Evolutionary conservation across 2,113 vertebrate species (phyloP).

Genomic region (Toxostoma redivivum): DNA sequence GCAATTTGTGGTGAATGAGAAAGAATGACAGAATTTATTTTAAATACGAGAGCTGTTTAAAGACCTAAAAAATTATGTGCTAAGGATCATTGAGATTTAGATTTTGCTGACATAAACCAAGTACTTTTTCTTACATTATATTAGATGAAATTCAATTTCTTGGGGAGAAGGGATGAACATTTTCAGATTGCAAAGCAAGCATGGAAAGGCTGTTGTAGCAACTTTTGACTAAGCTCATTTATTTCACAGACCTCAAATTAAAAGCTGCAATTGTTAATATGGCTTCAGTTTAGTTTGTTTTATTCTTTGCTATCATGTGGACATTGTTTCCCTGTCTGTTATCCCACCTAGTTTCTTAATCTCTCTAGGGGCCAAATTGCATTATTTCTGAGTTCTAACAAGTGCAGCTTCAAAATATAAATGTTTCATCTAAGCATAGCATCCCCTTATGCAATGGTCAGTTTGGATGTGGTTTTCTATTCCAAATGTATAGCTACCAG

Average conservation of each 20-base stretch:
- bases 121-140: not conserved
- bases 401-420: not conserved
- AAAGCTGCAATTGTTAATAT: not conserved
- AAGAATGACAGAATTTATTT: not conserved
- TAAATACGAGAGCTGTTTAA: not conserved
- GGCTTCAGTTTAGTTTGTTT: not conserved
- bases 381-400: not conserved
- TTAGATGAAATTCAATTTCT: not conserved
- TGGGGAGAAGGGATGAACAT: not conserved
- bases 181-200: not conserved
- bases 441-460: rapidly evolving
- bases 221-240: not conserved
- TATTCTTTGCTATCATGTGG: not conserved
- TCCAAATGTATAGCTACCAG: not conserved
- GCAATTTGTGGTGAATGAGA: not conserved
- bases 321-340: not conserved
- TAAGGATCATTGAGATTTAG: not conserved
- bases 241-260: not conserved
- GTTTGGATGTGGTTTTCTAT: not conserved
- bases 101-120: not conserved
- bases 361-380: not conserved
- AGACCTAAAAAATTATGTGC: not conserved
- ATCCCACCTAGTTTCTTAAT: not conserved
- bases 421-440: not conserved
- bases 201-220: not conserved